Evolutionary conservation across 2,113 vertebrate genomes (phyloP).

Genomic region (Datnioides undecimradiatus): DNA sequence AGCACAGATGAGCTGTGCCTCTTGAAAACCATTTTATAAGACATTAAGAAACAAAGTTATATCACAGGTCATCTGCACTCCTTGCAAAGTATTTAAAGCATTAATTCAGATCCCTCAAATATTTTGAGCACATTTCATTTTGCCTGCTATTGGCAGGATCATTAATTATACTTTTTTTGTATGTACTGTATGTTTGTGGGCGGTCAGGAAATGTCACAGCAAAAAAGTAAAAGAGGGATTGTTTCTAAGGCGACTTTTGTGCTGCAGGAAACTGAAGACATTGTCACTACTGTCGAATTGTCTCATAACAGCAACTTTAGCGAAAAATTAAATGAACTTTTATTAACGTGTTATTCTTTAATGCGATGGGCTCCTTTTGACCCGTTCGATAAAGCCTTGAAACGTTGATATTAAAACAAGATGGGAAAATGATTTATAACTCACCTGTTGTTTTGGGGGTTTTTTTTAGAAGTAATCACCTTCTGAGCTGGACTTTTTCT

Average conservation of each 20-base stretch:
- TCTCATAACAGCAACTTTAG: background rate
- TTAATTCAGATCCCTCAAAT: background rate
- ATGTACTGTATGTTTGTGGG: too few relatives aligned
- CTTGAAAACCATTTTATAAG: background rate
- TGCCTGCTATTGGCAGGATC: too few relatives aligned
- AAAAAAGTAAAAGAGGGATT: background rate
- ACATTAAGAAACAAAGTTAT: background rate
- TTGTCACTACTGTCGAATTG: background rate
- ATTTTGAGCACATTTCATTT: too few relatives aligned
- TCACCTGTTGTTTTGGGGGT: background rate
- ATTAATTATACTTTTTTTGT: too few relatives aligned
- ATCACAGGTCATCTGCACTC: background rate
- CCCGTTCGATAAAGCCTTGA: background rate
- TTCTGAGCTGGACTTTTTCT: background rate
- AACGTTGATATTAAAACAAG: too few relatives aligned
- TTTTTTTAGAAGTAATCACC: background rate
- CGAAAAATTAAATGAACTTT: background rate
- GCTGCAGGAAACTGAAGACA: too few relatives aligned
- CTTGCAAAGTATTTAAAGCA: background rate
- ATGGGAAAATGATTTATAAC: too few relatives aligned
- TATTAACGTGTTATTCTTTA: background rate
- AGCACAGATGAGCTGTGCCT: background rate
- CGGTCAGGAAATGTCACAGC: too few relatives aligned
- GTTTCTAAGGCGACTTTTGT: too few relatives aligned
- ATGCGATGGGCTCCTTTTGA: too few relatives aligned